phyloP scores from a whole-genome alignment of 2,797 vertebrate species.

The Strix occidentalis region DNA sequence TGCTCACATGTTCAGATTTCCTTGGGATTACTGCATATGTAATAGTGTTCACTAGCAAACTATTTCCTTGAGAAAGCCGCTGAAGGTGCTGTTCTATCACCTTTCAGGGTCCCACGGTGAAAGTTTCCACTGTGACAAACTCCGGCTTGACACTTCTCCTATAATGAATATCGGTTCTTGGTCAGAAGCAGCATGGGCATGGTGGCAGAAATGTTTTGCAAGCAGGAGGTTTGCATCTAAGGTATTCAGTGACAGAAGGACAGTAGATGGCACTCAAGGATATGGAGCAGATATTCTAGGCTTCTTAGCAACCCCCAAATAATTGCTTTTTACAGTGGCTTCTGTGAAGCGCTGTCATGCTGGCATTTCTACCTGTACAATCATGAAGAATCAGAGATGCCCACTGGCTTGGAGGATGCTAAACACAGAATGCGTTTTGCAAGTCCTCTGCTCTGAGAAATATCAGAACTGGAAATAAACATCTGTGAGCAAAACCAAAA shows the following conservation, averaged over 20 bases:
- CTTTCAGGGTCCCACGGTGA: not conserved
- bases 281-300: not conserved
- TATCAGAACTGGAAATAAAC: not conserved
- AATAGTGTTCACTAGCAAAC: not conserved
- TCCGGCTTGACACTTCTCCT: not conserved
- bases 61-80: not conserved
- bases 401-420: not conserved
- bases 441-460: not conserved
- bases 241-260: not conserved
- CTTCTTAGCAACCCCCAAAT: not conserved
- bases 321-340: not conserved
- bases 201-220: not conserved
- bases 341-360: not conserved
- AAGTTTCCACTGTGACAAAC: not conserved
- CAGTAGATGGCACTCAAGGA: not conserved
- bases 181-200: not conserved
- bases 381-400: fast-evolving
- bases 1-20: not conserved
- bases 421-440: not conserved
- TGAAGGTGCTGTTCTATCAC: not conserved
- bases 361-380: not conserved
- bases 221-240: not conserved
- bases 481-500: not conserved
- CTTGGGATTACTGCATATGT: not conserved
- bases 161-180: fast-evolving